Percentiles rank a stretch among this genome's conserved stretches.
Conservation (phyloP, 1,140 invertebrate species). For the Cylas formicarius region DNA sequence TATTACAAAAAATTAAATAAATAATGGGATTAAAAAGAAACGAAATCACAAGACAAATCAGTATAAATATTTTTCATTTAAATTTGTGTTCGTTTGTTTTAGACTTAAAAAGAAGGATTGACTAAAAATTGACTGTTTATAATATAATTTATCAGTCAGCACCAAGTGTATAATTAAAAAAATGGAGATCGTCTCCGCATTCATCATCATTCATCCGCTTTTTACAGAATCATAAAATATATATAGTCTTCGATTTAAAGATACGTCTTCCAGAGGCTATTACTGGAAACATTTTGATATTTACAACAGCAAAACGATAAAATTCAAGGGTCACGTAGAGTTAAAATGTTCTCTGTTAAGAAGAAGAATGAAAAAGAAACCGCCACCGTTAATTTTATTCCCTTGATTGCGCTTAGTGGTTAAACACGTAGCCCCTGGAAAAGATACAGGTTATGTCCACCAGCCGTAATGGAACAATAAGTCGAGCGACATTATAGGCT, state of each 20-base stretch:
- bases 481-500: constrained; percentile 4
- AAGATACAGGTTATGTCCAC: constrained; percentile 36
- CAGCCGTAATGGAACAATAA: constrained; percentile 10
- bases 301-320: constrained; percentile 29
- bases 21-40: constrained; percentile 17
- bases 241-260: constrained; percentile 38
- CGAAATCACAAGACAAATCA: constrained; percentile 5
- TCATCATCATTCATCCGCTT: constrained; percentile 38
- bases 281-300: constrained; percentile 26
- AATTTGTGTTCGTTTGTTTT: constrained; percentile 22
- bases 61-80: constrained; percentile 14
- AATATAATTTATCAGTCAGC: constrained; percentile 38
- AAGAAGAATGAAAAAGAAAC: constrained; percentile 26
- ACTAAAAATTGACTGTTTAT: constrained; percentile 38
- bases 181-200: constrained; percentile 30
- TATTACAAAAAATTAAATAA: constrained; percentile 24
- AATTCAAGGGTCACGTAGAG: constrained; percentile 26
- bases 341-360: constrained; percentile 8
- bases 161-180: constrained; percentile 40
- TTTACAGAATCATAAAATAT: constrained; percentile 39
- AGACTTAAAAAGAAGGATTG: constrained; percentile 25
- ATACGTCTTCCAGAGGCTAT: constrained; percentile 42
- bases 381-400: constrained; percentile 38
- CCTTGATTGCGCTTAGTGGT: constrained; percentile 32
- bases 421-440: constrained; percentile 37